Evolutionary conservation across 2,888 invertebrate species (phyloP).

Genomic region (Tubiluchus corallicola): DNA sequence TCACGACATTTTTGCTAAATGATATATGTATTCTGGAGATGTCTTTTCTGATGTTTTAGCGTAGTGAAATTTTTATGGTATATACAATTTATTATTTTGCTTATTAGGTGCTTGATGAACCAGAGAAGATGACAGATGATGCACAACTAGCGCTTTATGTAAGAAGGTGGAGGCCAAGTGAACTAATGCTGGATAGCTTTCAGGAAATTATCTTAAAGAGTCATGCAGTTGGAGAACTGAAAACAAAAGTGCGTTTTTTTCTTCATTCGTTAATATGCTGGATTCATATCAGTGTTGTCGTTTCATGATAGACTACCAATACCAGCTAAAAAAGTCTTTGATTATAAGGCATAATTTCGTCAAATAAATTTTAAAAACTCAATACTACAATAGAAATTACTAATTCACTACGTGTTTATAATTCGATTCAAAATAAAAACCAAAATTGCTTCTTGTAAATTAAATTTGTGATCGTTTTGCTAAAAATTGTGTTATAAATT

Average conservation of each 20-base stretch:
- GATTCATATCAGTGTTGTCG: constrained; percentile 5
- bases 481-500: no score
- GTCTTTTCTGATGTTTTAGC: no score
- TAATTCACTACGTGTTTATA: no score
- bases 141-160: constrained; percentile 26
- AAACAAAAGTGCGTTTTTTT: constrained; percentile 29
- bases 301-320: no score
- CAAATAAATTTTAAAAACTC: not conserved
- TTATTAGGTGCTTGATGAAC: constrained; percentile 11
- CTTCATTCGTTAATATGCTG: constrained; percentile 1
- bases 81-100: not conserved
- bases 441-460: no score
- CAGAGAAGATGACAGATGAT: constrained; percentile 14
- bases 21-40: no score
- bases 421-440: no score
- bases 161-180: constrained; percentile 27
- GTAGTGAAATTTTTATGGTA: no score
- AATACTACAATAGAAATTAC: not conserved
- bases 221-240: constrained; percentile 28
- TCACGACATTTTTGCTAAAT: no score
- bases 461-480: no score
- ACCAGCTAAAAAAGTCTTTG: no score
- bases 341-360: no score
- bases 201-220: constrained; percentile 26
- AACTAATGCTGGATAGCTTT: constrained; percentile 25